Evolutionary conservation across 2,888 invertebrate genomes (phyloP), one percentile per base, ranked within the genome.

Genomic region (Spicauda simplicius): DNA sequence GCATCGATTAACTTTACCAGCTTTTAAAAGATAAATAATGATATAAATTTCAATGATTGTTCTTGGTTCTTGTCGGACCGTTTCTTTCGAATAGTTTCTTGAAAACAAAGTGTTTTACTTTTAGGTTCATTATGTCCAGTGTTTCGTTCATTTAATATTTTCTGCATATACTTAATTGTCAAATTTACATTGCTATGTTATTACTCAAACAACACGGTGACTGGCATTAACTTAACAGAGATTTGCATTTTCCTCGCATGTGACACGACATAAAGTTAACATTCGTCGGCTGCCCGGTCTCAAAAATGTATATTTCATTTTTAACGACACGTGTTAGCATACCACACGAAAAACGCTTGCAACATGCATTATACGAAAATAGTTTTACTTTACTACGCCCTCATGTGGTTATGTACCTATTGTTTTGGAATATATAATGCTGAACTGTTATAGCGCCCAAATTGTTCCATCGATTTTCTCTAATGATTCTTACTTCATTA

Each of bases 301-400:
- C 78, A 82, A 86, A 59, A 88, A 88, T 88, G 86, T 86, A 86
- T 88, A 83, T 83, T 89, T 83, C 86, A 90, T 90, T 85, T 90
- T 89, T 89, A 89, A 88, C 88, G 86, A 87, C 80, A 61, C 56
- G 81, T 86, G 85, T 84, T 84, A 82, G 82, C 82, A 84, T 84
- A 84, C 78, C 79, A 77, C 75, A 71, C 74, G 69, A 73, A 73
- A 62, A 71, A 68, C 70, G 72, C 70, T 25, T 7, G 48, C 45
- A 19, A 57, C 48, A 25, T 58, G 20, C 20, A 45, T 45, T n/a
- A n/a, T 45, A 12, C 11, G 37, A 37, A 37, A 37, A 12, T 1
- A 12, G 1, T 37, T 37, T 37, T 37, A 37, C 12, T 11, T 37
- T 37, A 12, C 37, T 37, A 37, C 8, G 8, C 37, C 12, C 37